Evolutionary conservation across 2,113 vertebrate species (phyloP), one percentile per base, ranked within the genome.

Genomic region (Phalacrocorax carbo): DNA sequence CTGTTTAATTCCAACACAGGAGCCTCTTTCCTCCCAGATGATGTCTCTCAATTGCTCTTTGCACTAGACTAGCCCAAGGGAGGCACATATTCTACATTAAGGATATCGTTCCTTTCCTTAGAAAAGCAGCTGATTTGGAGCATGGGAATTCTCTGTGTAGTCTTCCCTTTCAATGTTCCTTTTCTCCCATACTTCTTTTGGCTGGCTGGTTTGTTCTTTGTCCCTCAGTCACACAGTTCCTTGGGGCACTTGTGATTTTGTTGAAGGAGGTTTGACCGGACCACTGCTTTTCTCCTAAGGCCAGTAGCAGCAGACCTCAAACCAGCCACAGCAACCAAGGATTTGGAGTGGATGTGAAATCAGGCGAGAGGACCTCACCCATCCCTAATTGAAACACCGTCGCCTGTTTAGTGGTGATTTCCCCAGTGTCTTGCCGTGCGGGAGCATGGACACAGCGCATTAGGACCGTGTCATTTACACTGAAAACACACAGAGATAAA

Each of bases 31-130:
- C 91, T 91, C 96, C 94, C 75, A 90, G 82, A 96, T 62, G 75
- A 77, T 80, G 82, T 58, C 91, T 93, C 94, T 91, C 84, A 87
- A 91, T 94, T 93, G 95, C 95, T 94, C 89, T 95, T 96, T 94
- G 91, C 87, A 94, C 86, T 83, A 76, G 86, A 66, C 58, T 95
- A 88, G 86, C 96, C 88, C 95, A 92, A 78, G 96, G 91, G 97
- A 95, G 78, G 81, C 84, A 94, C 84, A 72, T 86, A 85, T 79
- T 88, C 84, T 88, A 69, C 86, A 88, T 91, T 94, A 95, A 95
- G 94, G 83, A 66, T 73, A 93, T 87, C 49, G 21, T n/a, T 94
- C 40, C 88, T 75, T 68, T 83, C 96, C n/a, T 48, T 76, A 73
- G 78, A 51, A 96, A 92, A 93, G 85, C 51, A 83, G 94, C 82